These are phyloP conservation scores for Hybognathus amarus DNA, from an alignment of 2,797 vertebrate species.

Conservation along the genomic window DNA sequence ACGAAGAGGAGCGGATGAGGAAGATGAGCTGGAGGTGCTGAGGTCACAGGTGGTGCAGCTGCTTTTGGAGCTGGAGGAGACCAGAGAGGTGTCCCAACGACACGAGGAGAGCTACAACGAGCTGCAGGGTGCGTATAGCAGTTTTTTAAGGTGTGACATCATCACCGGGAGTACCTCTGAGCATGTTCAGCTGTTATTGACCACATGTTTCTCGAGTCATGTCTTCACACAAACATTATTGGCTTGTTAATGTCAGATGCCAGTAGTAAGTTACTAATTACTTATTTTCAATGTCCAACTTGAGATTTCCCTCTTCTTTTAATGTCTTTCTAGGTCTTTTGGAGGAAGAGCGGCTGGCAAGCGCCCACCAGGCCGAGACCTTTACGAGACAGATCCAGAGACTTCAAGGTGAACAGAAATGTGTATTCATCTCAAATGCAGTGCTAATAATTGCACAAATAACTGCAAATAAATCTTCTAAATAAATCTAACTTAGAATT, in stretches of 20 bases:
- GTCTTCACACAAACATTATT: constrained; percentile 27
- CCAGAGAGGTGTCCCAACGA: constrained; percentile 80
- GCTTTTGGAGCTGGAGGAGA: constrained; percentile 84
- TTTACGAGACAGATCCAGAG: constrained; percentile 90
- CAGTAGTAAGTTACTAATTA: neutral
- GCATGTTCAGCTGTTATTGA: constrained; percentile 52
- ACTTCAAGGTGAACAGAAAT: constrained; percentile 79
- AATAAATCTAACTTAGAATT: neutral
- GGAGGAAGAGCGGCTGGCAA: constrained; percentile 87
- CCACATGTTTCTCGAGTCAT: constrained; percentile 27
- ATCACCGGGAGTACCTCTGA: constrained; percentile 35
- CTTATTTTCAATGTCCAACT: neutral
- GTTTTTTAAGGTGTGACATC: constrained; percentile 46
- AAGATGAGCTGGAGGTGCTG: constrained; percentile 80
- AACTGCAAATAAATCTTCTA: neutral
- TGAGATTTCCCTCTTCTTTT: neutral
- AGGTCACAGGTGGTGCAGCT: constrained; percentile 79
- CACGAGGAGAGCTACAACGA: constrained; percentile 84
- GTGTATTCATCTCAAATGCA: neutral
- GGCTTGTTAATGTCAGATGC: neutral
- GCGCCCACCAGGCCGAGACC: constrained; percentile 87
- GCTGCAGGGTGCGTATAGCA: constrained; percentile 75
- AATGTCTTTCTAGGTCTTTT: constrained; percentile 76
- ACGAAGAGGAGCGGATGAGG: constrained; percentile 58
- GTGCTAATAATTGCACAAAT: neutral